A percentile compares a stretch with the other conserved stretches of the same genome.
Evolutionary conservation across 2,888 invertebrate genomes (phyloP).

Genomic region (Drosophila conformis): DNA sequence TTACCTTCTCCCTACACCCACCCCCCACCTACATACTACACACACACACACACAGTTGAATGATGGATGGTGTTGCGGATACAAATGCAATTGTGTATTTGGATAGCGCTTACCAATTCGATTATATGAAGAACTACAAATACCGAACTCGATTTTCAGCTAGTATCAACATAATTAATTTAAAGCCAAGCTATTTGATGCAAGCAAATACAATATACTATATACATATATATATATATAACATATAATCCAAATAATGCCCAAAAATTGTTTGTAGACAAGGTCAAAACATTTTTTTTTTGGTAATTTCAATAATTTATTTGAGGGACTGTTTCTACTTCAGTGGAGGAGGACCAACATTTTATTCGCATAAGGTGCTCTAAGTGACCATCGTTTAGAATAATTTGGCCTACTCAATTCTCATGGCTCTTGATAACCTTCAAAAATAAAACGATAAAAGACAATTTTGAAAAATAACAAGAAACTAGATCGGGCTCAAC

Average conservation of each 20-base stretch:
- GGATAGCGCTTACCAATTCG: background rate
- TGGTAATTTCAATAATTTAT: background rate
- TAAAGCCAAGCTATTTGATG: background rate
- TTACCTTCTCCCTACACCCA: background rate
- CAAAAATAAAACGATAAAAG: background rate
- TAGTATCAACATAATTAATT: background rate
- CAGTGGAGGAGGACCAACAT: background rate
- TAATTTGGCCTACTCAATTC: background rate
- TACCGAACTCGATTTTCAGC: background rate
- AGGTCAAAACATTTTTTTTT: background rate
- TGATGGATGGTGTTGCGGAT: background rate
- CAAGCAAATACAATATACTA: background rate
- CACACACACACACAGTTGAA: background rate
- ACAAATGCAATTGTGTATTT: slow-evolving; percentile 1
- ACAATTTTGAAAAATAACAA: too few species aligned
- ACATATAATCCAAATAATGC: background rate
- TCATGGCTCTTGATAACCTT: background rate
- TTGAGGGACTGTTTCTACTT: background rate
- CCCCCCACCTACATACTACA: too few species aligned
- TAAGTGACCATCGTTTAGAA: background rate
- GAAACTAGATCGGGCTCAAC: background rate
- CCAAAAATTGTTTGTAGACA: background rate
- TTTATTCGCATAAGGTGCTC: background rate
- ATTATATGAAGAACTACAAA: background rate
- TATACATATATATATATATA: too few species aligned